A percentile compares a stretch with the other conserved stretches of the same genome.
Conservation (phyloP, 2,797 vertebrate species). For the Pipistrellus pipistrellus region DNA sequence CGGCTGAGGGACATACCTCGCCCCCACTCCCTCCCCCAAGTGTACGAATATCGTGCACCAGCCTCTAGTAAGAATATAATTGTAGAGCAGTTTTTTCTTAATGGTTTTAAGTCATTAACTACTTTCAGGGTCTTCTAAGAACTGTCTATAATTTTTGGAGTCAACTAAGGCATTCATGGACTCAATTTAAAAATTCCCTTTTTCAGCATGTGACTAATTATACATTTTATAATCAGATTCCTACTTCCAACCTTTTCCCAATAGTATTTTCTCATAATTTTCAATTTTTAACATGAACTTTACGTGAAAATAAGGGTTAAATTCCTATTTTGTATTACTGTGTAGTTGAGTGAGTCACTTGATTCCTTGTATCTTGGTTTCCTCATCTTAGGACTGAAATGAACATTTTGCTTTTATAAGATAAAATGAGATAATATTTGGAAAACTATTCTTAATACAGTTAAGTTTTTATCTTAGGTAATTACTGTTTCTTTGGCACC, state of each 20-base stretch:
- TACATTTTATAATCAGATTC: constrained; percentile 3
- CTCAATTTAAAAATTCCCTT: background rate
- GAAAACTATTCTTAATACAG: background rate
- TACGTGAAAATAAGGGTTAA: background rate
- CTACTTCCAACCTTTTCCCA: background rate
- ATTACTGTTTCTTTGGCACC: background rate
- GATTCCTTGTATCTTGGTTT: background rate
- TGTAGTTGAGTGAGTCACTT: background rate
- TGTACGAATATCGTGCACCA: no score
- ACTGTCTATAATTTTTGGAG: background rate
- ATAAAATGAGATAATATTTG: background rate
- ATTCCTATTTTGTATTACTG: background rate
- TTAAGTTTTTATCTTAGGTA: background rate
- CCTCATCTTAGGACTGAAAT: background rate
- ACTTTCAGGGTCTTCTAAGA: background rate
- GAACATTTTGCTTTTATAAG: background rate
- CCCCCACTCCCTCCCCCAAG: no score
- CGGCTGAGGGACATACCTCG: no score
- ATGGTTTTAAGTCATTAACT: background rate
- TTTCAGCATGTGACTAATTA: background rate
- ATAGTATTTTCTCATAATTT: background rate
- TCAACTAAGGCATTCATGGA: background rate
- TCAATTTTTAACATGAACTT: background rate
- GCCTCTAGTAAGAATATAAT: background rate
- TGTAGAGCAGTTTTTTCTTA: background rate